phyloP scores from a whole-genome alignment of 2,113 vertebrate species.

The Jacana jacana region DNA sequence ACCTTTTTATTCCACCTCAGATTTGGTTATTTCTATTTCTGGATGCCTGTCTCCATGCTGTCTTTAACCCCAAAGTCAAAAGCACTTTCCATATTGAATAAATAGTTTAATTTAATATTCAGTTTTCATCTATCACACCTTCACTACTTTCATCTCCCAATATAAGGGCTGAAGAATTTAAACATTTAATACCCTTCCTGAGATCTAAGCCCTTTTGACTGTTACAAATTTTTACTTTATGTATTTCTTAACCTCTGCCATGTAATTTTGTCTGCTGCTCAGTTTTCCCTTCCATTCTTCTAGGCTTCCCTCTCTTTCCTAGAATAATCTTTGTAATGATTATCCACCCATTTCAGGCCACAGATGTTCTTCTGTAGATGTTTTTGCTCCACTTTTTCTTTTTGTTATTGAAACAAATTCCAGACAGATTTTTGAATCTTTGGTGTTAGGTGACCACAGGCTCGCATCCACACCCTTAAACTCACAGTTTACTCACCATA shows the following conservation, averaged over 20 bases:
- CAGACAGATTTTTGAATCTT: not conserved
- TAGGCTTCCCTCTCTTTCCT: not conserved
- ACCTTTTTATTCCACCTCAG: not conserved
- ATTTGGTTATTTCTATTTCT: not conserved
- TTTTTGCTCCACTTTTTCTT: not conserved
- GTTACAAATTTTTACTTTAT: not conserved
- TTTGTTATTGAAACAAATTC: not conserved
- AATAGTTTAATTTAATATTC: not conserved
- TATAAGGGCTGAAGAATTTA: not conserved
- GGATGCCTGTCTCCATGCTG: not conserved
- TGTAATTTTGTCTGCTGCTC: not conserved
- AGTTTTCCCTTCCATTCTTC: not conserved
- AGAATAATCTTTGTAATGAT: not conserved
- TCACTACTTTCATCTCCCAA: not conserved
- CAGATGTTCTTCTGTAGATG: not conserved
- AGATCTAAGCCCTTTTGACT: not conserved
- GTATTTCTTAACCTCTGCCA: not conserved
- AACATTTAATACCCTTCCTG: not conserved
- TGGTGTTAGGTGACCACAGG: not conserved
- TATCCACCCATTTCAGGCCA: not conserved
- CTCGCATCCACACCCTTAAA: not conserved
- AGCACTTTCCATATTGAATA: not conserved
- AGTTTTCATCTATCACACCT: not conserved
- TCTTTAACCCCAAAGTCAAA: not conserved
- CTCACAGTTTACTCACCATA: not conserved